Conservation (phyloP, 2,113 vertebrate species). For the Chloropsis cyanopogon region DNA sequence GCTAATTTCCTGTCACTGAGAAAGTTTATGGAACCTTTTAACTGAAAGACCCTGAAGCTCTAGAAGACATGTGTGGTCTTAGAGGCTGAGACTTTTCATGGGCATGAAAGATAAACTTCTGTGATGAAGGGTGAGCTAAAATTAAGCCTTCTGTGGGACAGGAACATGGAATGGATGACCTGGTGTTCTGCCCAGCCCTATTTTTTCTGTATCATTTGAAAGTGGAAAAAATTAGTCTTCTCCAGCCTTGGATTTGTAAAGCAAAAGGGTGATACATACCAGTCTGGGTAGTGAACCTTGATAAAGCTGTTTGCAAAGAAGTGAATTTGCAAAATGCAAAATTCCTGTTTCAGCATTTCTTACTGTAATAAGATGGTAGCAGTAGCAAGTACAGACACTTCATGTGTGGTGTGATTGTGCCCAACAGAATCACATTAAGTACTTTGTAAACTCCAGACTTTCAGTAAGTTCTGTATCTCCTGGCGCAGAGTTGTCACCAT, state of each 20-base stretch:
- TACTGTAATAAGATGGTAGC: not conserved
- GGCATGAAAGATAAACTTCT: not conserved
- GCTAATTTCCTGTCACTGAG: not conserved
- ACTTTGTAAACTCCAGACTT: not conserved
- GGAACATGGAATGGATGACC: not conserved
- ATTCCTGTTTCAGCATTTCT: not conserved
- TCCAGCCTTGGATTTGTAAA: not conserved
- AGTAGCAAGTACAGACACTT: not conserved
- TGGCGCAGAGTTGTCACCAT: not conserved
- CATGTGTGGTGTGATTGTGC: not conserved
- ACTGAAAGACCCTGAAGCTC: not conserved
- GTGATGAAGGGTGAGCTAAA: not conserved
- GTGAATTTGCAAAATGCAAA: not conserved
- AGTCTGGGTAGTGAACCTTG: not conserved
- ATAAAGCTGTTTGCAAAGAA: not conserved
- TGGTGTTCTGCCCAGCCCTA: not conserved
- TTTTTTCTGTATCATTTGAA: not conserved
- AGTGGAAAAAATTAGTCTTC: not conserved
- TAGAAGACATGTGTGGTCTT: not conserved
- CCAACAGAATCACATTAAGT: not conserved
- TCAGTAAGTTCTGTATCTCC: not conserved
- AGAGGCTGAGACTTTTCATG: not conserved
- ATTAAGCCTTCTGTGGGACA: not conserved
- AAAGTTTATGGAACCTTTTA: not conserved
- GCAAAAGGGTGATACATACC: fast-evolving